Conservation (phyloP, 2,113 vertebrate species). For the Ochotona princeps region DNA sequence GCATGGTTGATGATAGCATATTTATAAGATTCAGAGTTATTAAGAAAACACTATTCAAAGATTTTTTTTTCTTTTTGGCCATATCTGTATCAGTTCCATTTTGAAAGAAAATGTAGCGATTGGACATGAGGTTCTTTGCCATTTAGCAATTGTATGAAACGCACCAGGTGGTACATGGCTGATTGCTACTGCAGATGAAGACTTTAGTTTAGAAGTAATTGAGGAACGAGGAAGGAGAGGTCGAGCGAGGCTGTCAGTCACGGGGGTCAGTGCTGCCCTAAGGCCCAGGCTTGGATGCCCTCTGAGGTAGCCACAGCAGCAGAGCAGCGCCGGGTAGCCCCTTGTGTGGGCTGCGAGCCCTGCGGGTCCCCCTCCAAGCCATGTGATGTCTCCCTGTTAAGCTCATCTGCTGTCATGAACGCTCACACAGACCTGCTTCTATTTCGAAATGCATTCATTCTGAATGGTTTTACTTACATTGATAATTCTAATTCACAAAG, state of each 20-base stretch:
- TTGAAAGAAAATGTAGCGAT: not conserved
- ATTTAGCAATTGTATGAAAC: not conserved
- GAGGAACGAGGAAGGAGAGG: not conserved
- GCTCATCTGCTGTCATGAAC: not conserved
- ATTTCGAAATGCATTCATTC: not conserved
- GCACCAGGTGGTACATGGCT: not conserved
- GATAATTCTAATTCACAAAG: not conserved
- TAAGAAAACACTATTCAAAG: not conserved
- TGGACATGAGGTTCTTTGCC: not conserved
- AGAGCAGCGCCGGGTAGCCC: not conserved
- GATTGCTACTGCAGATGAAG: not conserved
- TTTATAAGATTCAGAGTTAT: not conserved
- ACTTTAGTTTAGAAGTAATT: not conserved
- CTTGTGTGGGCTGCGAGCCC: not conserved
- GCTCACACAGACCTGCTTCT: not conserved
- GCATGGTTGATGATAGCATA: not conserved
- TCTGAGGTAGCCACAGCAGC: not conserved
- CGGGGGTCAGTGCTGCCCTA: rapidly evolving
- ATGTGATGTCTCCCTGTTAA: not conserved
- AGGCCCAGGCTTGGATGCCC: rapidly evolving
- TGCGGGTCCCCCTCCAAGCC: not conserved
- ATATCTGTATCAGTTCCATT: not conserved
- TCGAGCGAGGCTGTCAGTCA: not conserved
- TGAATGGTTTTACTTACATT: constrained; percentile 4
- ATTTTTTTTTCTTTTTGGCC: not conserved